Percentiles rank a stretch among this genome's conserved stretches.
Evolutionary conservation across 1,140 invertebrate genomes (phyloP).

Genomic region (Magallana ariakensis): DNA sequence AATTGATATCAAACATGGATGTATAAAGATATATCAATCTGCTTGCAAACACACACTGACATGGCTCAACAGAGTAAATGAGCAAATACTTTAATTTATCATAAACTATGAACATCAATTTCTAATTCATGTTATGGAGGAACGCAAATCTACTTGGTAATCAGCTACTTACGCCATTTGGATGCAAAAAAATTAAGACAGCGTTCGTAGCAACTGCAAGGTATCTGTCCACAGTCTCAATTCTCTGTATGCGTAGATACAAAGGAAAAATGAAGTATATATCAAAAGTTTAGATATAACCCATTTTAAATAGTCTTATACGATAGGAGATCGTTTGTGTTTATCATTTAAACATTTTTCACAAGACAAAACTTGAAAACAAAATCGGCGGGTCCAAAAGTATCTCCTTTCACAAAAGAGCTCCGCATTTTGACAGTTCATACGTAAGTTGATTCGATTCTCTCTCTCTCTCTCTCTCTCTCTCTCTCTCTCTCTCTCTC

Average conservation of each 20-base stretch:
- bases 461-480: too few relatives aligned
- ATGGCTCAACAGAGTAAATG: too few relatives aligned
- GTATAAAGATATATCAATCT: too few relatives aligned
- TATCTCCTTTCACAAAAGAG: neutral
- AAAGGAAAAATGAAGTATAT: neutral
- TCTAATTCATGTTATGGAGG: too few relatives aligned
- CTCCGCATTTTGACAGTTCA: neutral
- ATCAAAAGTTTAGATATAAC: neutral
- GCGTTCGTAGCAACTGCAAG: conserved; percentile 23
- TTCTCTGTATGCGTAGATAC: neutral
- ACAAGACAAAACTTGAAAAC: conserved; percentile 29
- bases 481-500: too few relatives aligned
- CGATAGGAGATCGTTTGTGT: neutral
- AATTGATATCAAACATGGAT: too few relatives aligned
- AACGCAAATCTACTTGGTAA: too few relatives aligned
- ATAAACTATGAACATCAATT: too few relatives aligned
- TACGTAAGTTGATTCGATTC: neutral
- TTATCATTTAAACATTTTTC: conserved; percentile 21
- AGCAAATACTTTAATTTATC: too few relatives aligned
- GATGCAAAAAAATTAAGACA: neutral
- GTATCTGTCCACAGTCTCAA: neutral
- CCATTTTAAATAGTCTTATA: neutral
- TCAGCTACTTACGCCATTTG: conserved; percentile 5
- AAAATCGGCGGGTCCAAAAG: conserved; percentile 16
- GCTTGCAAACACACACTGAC: too few relatives aligned